Base-by-base conservation (phyloP, 2,113 vertebrate genomes). In the Reinhardtius hippoglossoides region DNA sequence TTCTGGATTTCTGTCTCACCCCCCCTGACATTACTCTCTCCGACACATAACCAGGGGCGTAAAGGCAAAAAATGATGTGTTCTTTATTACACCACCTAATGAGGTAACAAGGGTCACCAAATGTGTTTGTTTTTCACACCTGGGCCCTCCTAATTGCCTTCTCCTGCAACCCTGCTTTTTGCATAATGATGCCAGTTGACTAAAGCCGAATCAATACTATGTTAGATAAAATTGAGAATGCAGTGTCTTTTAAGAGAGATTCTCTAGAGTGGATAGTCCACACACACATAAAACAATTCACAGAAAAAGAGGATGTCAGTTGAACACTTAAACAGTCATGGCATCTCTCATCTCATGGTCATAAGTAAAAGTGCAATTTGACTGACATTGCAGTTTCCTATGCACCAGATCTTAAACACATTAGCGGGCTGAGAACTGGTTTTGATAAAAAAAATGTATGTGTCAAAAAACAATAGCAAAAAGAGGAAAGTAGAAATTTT, bases 121-220 rank as follows among this genome's bases (percentile, higher is more conserved):
- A 91, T 86, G 80, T 80, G 76, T 91, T 91, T 85, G 81, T 81
- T 88, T 86, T 90, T 86, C 75, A 77, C 90, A 88, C 86, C 58
- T 67, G 4, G 69, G 67, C 48, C 71, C 57, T 20, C 78, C 71
- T 93, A 87, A 91, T 91, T 88, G 87, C 58, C 74, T 80, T 58
- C 80, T 76, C 68, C 87, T 82, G 54, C 78, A 87, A 75, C 69
- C 78, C 75, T 62, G 73, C 80, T 55, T 83, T 82, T 84, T 80
- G 71, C 77, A 84, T 84, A 85, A 92, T 80, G 74, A 82, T 61
- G 73, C 61, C 65, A 69, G 58, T 64, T 82, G 55, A 67, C 52
- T 24, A 24, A 55, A 24, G 14, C 55, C 5, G 23, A 35, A 57
- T 61, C 54, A 62, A 16, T 12, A 1, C 15, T 16, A 9, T 1